Conservation (phyloP, 2,113 vertebrate species). For the Colinus virginianus region DNA sequence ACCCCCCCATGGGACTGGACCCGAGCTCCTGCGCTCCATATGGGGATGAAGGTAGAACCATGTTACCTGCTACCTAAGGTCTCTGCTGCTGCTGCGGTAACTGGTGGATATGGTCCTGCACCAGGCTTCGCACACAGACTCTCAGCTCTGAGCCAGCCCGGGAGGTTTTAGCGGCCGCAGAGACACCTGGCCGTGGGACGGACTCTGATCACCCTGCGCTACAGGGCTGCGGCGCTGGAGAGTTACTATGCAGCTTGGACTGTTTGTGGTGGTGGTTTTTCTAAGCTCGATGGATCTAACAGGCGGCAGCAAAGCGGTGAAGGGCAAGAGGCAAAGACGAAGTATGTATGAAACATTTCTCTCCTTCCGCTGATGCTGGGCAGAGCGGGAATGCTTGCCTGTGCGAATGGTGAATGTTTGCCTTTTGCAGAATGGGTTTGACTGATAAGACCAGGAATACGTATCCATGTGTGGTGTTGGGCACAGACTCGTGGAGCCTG, state of each 20-base stretch:
- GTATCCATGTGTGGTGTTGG: background rate
- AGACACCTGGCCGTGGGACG: constrained; percentile 64
- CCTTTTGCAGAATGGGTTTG: background rate
- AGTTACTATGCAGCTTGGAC: constrained; percentile 98
- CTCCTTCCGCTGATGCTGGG: background rate
- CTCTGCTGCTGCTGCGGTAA: constrained; percentile 67
- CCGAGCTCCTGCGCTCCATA: constrained; percentile 72
- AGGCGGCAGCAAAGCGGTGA: constrained; percentile 85
- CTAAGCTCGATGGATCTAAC: constrained; percentile 91
- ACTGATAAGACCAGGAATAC: too few relatives aligned
- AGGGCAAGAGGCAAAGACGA: constrained; percentile 92
- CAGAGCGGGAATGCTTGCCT: background rate
- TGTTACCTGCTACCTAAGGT: constrained; percentile 72
- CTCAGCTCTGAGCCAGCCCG: constrained; percentile 76
- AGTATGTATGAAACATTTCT: constrained; percentile 84
- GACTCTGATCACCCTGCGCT: constrained; percentile 80
- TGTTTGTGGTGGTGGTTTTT: constrained; percentile 91
- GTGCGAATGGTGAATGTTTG: too few relatives aligned
- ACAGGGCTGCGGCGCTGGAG: constrained; percentile 82
- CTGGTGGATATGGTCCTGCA: constrained; percentile 71
- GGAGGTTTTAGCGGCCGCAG: constrained; percentile 73
- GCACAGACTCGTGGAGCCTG: background rate
- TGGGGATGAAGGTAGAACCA: constrained; percentile 81
- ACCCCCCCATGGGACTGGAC: constrained; percentile 70
- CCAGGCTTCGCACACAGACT: constrained; percentile 76